These are phyloP conservation scores for Caenorhabditis imperialis DNA, from an alignment of 2,888 invertebrate genomes.

Conservation along the genomic window DNA sequence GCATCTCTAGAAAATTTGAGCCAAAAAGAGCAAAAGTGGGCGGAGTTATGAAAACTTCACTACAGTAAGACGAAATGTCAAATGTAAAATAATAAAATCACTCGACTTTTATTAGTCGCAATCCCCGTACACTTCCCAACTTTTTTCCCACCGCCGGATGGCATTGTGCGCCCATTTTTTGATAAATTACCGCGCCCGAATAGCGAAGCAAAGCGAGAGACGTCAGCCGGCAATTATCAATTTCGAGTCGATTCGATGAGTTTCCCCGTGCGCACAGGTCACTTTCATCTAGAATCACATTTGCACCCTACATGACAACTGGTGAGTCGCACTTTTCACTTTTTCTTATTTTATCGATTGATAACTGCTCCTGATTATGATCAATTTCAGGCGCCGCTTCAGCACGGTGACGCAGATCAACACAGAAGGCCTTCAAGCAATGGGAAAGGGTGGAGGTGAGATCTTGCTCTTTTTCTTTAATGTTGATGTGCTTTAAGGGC, in stretches of 20 bases:
- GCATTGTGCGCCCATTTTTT: conserved; percentile 35
- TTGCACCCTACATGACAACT: conserved; percentile 55
- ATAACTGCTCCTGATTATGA: background rate
- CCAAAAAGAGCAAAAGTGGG: too few relatives aligned
- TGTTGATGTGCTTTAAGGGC: conserved; percentile 15
- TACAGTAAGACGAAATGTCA: too few relatives aligned
- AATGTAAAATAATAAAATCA: too few relatives aligned
- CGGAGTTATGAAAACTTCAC: too few relatives aligned
- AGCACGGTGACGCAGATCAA: conserved; percentile 75
- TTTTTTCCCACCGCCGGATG: conserved; percentile 11
- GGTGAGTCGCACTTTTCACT: conserved; percentile 25
- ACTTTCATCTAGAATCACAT: conserved; percentile 29
- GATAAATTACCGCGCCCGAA: conserved; percentile 45
- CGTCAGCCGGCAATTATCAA: conserved; percentile 49
- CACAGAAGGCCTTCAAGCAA: conserved; percentile 67
- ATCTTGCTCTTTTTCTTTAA: background rate
- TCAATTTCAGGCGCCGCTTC: conserved; percentile 68
- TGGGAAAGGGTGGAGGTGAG: conserved; percentile 46
- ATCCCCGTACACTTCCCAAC: too few relatives aligned
- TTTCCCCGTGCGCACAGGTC: conserved; percentile 17
- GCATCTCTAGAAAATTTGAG: too few relatives aligned
- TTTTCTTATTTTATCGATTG: conserved; percentile 8
- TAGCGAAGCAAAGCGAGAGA: conserved; percentile 15
- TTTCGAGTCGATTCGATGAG: conserved; percentile 59
- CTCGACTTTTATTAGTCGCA: too few relatives aligned